phyloP scores from a whole-genome alignment of 2,888 invertebrate genomes.

The Tineola bisselliella region DNA sequence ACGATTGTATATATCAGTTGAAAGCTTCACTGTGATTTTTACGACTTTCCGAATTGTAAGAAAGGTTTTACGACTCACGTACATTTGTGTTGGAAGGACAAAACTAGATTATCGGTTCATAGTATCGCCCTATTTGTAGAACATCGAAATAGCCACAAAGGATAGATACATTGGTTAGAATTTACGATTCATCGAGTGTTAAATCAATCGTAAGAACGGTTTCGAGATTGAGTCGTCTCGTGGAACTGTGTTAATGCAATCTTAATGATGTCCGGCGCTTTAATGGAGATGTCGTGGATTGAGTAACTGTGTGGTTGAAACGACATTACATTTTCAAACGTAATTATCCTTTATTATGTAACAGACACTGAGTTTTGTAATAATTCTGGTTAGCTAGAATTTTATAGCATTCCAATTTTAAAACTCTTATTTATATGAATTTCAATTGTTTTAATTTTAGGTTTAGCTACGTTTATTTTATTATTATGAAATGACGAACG shows the following conservation, averaged over 20 bases:
- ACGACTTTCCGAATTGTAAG: constrained; percentile 22
- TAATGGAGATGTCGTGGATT: constrained; percentile 9
- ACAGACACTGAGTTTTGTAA: background rate
- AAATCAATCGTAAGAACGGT: background rate
- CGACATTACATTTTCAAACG: background rate
- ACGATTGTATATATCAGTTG: background rate
- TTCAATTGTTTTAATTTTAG: background rate
- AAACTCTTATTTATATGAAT: background rate
- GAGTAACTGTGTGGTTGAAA: background rate
- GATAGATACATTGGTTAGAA: background rate
- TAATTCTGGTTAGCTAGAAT: too few relatives aligned
- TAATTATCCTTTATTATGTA: background rate
- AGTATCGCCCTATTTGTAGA: background rate
- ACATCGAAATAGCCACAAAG: background rate
- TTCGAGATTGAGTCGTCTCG: constrained; percentile 3
- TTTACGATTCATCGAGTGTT: background rate
- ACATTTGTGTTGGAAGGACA: constrained; percentile 12
- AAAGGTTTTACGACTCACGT: constrained; percentile 33
- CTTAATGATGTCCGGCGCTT: constrained; percentile 1
- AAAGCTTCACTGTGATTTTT: constrained; percentile 9
- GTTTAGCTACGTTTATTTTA: background rate
- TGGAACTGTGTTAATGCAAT: constrained; percentile 6
- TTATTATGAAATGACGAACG: background rate
- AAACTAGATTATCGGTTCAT: constrained; percentile 13
- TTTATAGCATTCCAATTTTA: background rate